Conservation (phyloP, 2,888 invertebrate species). For the Ommatoiulus sabulosus region DNA sequence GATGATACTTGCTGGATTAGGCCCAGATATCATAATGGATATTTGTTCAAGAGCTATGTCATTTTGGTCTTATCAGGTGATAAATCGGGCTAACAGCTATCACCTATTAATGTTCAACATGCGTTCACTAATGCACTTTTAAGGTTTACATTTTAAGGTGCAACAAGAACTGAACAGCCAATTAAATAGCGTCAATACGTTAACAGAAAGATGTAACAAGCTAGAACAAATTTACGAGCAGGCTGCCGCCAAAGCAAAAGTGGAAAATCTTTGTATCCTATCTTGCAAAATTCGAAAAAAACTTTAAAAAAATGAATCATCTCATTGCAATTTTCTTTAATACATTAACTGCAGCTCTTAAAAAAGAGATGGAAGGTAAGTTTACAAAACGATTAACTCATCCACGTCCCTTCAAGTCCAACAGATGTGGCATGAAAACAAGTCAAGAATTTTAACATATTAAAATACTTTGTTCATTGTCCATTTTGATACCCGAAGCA, state of each 20-base stretch:
- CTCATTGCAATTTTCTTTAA: background rate
- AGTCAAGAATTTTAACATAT: no score
- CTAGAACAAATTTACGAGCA: slow-evolving; percentile 50
- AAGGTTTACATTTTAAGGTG: background rate
- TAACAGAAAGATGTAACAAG: slow-evolving; percentile 49
- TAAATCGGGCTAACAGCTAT: background rate
- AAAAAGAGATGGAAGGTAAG: slow-evolving; percentile 49
- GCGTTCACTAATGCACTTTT: background rate
- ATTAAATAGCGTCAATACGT: background rate
- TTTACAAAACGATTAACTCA: background rate
- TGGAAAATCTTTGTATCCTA: slow-evolving; percentile 51
- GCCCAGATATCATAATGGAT: slow-evolving; percentile 69
- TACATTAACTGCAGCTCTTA: slow-evolving; percentile 2
- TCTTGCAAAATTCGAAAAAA: background rate
- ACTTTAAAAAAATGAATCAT: background rate
- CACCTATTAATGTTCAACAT: background rate
- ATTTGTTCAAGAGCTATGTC: slow-evolving; percentile 67
- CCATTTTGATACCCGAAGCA: no score
- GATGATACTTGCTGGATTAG: slow-evolving; percentile 69
- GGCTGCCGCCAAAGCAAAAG: slow-evolving; percentile 6
- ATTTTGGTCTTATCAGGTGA: slow-evolving; percentile 69
- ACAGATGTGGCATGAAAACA: no score
- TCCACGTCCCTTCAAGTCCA: no score
- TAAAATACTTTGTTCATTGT: no score
- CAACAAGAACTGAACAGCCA: slow-evolving; percentile 20